Base-by-base conservation (phyloP, 35 echinoderm and acorn worm genomes). In the Holothuria glaberrima region DNA sequence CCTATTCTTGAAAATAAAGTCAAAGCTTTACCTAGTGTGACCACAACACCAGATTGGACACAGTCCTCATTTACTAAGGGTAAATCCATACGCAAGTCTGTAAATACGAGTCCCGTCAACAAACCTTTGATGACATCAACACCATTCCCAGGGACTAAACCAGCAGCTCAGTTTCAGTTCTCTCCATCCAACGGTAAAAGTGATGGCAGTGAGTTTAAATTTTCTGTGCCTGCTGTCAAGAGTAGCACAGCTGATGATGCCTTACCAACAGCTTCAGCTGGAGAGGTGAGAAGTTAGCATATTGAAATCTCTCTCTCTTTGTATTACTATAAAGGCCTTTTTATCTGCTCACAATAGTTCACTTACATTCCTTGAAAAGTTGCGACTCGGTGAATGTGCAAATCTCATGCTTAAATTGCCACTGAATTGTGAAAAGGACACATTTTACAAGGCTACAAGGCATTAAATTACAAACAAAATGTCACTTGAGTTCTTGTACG, bases 41-140 rank as follows among this genome's bases (percentile, higher is more conserved):
- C 25, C 10, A 10, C 25, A 27, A 29, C 66, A 27, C 66, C 66
- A 27, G 31, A 27, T 14, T 30, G 9, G 66, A 22, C 0, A 69
- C 10, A 0, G 24, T 69, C 66, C 50, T 54, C 50, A 54, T 54
- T 54, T 2, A 54, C 50, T 1, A 54, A 54, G 50, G 50, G 0
- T 14, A 54, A 54, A 54, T 5, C 50, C 1, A 54, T 54, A 54
- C 13, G 3, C 50, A 5, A 54, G 50, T 54, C 50, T 14, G 50
- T 9, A 14, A 50, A 48, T 48, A 25, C 74, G 4, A 48, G 25
- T 78, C 20, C 36, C 5, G 20, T 7, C 4, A 48, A 54, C 50
- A 17, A 12, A 29, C 61, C 75, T 86, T n/a, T 45, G 28, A 59
- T 63, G 34, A 86, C 67, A 34, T 26, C 86, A 33, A 88, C 94